Evolutionary conservation across 2,113 vertebrate genomes (phyloP).

Genomic region (Gadus macrocephalus): DNA sequence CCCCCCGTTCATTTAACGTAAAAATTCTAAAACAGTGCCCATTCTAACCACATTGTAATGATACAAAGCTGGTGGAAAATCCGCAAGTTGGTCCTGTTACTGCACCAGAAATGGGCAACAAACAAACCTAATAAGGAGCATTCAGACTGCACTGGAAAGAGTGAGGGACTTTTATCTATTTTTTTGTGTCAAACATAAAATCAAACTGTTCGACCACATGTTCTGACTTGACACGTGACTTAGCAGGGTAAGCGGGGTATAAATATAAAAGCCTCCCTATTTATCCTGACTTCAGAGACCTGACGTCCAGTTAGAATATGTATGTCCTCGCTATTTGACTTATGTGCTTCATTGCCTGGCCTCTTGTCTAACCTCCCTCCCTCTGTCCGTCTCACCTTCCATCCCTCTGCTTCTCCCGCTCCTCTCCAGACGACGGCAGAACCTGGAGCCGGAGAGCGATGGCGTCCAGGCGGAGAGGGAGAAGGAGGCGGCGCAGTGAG

Average conservation of each 20-base stretch:
- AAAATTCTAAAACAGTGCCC: too few relatives aligned
- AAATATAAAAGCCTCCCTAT: slow-evolving; percentile 12
- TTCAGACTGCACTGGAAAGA: too few relatives aligned
- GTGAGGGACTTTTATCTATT: too few relatives aligned
- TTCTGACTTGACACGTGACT: slow-evolving; percentile 16
- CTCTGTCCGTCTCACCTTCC: too few relatives aligned
- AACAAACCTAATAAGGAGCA: too few relatives aligned
- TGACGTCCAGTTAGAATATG: neutral
- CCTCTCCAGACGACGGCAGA: slow-evolving; percentile 78
- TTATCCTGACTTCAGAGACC: neutral
- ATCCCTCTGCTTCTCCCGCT: neutral
- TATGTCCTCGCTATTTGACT: neutral
- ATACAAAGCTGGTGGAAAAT: too few relatives aligned
- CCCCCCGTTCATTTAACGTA: too few relatives aligned
- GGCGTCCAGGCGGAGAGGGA: slow-evolving; percentile 84
- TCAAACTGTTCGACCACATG: neutral
- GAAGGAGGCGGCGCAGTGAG: slow-evolving; percentile 93
- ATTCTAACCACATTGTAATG: too few relatives aligned
- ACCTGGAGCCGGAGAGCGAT: slow-evolving; percentile 89
- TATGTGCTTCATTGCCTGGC: slow-evolving; percentile 4
- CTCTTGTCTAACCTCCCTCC: neutral
- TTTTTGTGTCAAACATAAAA: neutral
- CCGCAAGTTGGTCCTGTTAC: too few relatives aligned
- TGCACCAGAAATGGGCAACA: too few relatives aligned
- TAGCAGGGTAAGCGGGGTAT: slow-evolving; percentile 42